phyloP scores from a whole-genome alignment of 2,888 invertebrate species.

The Brachyopa scutellaris region DNA sequence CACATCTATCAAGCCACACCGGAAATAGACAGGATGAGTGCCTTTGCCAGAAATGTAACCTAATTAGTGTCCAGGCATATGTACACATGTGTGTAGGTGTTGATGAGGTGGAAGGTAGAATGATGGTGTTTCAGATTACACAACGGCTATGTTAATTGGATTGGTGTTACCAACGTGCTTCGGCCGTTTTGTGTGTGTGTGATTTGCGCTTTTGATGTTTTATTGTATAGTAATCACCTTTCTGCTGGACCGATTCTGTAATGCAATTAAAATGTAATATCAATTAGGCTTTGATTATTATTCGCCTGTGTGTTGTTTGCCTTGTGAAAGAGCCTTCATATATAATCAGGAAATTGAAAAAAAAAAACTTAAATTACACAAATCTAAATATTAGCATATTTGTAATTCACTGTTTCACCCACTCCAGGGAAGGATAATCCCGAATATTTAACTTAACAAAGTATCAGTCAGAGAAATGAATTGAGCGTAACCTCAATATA shows the following conservation, averaged over 20 bases:
- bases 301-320: constrained; percentile 19
- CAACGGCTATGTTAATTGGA: constrained; percentile 55
- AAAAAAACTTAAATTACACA: constrained; percentile 15
- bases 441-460: constrained; percentile 18
- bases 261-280: constrained; percentile 71
- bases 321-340: neutral
- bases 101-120: constrained; percentile 2
- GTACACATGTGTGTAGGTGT: no score
- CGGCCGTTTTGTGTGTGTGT: constrained; percentile 7
- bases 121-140: constrained; percentile 54
- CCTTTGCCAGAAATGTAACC: constrained; percentile 49
- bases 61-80: no score
- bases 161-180: constrained; percentile 51
- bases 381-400: constrained; percentile 68
- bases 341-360: constrained; percentile 59
- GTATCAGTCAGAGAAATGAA: constrained; percentile 22
- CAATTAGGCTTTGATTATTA: constrained; percentile 71
- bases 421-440: constrained; percentile 20
- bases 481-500: constrained; percentile 14
- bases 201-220: constrained; percentile 68
- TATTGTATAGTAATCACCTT: constrained; percentile 50
- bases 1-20: constrained; percentile 7
- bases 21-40: constrained; percentile 29
- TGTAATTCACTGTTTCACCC: constrained; percentile 40
- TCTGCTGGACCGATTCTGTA: constrained; percentile 37